Base-by-base conservation (phyloP, 2,888 invertebrate species). In the Hydrotaea cyrtoneurina region DNA sequence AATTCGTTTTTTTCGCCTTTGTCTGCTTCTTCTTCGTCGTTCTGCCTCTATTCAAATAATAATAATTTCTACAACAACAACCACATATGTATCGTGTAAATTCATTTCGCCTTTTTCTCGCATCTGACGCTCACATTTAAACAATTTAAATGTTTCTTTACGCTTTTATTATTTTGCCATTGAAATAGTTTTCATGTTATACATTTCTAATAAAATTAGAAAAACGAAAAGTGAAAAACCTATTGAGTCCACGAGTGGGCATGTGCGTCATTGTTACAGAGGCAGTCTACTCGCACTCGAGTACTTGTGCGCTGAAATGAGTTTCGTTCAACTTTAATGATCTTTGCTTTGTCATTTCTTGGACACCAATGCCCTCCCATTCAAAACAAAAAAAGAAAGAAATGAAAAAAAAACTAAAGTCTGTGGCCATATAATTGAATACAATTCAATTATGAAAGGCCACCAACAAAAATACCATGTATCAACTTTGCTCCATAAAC, bases 101-200 rank as follows among this genome's bases (percentile, higher is more conserved):
- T 53, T 21, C 26, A 11, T n/a, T 23, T 23, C 26, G 59, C 26
- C 10, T 23, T 23, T 59, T 59, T 21, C 26, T 59, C n/a, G n/a
- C 59, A 23, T 59, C 2, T 59, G 7, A 23, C 19, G 57, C 59
- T 10, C 13, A 31, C 23, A 53, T 50, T 71, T 71, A 53, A 75
- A 66, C 62, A 78, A 77, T 78, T 78, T 39, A 69, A 80, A 78
- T 53, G 53, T 71, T 78, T 77, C 39, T 78, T 53, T 78, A 72
- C 64, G 66, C 73, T 71, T 75, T 81, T 78, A 84, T 78, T 75
- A 64, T 84, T 81, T 78, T 81, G 80, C 83, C 83, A 84, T 84
- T 84, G 83, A 84, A 80, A 80, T 83, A 78, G 62, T 75, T 80
- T 78, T 80, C 55, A 75, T 36, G 46, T 75, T 80, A 78, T 36